These are phyloP conservation scores for Caenorhabditis wallacei DNA, from an alignment of 2,888 invertebrate species.

Conservation along the genomic window DNA sequence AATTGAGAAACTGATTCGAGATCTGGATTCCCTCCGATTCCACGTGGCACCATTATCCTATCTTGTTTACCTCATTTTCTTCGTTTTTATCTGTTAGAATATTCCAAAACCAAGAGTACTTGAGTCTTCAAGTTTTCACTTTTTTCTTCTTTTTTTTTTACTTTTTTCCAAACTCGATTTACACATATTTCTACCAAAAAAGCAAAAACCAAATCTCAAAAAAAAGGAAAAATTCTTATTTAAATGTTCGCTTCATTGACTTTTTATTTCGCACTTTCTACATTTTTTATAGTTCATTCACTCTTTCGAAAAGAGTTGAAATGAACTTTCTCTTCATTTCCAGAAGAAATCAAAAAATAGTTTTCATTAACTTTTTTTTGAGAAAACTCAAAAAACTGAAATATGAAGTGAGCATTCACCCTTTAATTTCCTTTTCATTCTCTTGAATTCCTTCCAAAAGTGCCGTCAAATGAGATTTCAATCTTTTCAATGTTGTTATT, in stretches of 20 bases:
- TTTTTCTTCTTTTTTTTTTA: constrained; percentile 14
- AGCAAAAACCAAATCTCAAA: constrained; percentile 37
- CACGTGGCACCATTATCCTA: constrained; percentile 4
- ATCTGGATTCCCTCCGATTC: not conserved
- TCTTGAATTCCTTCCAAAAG: constrained; percentile 7
- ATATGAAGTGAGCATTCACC: not conserved
- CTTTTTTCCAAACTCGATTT: constrained; percentile 35
- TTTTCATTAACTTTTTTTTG: constrained; percentile 29
- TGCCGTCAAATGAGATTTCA: constrained; percentile 15
- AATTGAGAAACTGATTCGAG: not conserved
- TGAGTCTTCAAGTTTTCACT: constrained; percentile 33
- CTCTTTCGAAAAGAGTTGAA: not conserved
- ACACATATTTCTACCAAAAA: constrained; percentile 14
- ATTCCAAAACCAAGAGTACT: constrained; percentile 37
- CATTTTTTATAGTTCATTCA: not conserved
- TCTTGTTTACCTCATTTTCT: constrained; percentile 20
- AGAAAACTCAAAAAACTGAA: constrained; percentile 1
- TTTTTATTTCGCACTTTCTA: constrained; percentile 6
- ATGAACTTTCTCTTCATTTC: not conserved
- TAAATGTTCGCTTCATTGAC: constrained; percentile 19
- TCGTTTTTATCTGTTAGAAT: constrained; percentile 16
- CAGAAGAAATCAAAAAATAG: not conserved
- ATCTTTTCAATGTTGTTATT: constrained; percentile 30
- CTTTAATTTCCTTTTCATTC: constrained; percentile 21
- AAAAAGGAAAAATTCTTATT: constrained; percentile 10